phyloP scores from a whole-genome alignment of 2,888 invertebrate species.

The Carterocephalus palaemon region DNA sequence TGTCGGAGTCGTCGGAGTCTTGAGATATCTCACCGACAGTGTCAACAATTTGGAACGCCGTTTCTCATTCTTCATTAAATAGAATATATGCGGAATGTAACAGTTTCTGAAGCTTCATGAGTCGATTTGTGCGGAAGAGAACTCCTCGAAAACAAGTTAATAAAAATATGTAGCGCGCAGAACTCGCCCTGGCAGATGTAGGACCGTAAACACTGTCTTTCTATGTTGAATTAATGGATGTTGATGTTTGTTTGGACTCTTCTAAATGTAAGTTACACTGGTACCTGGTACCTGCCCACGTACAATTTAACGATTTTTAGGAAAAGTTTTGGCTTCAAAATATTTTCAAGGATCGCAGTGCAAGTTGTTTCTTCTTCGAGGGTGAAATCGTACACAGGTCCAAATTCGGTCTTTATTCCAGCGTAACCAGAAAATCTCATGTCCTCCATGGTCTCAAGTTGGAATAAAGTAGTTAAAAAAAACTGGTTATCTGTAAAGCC shows the following conservation, averaged over 20 bases:
- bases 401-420: no score
- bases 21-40: slow-evolving; percentile 27
- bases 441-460: no score
- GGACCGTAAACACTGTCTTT: slow-evolving; percentile 13
- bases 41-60: slow-evolving; percentile 13
- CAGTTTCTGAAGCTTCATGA: slow-evolving; percentile 10
- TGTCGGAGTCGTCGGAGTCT: slow-evolving; percentile 31
- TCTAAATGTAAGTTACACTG: not conserved
- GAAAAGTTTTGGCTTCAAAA: no score
- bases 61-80: slow-evolving; percentile 22
- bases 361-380: no score
- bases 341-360: no score
- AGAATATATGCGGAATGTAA: slow-evolving; percentile 16
- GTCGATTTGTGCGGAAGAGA: slow-evolving; percentile 15
- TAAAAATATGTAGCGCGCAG: slow-evolving; percentile 14
- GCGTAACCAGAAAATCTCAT: no score
- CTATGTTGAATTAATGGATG: slow-evolving; percentile 13
- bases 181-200: slow-evolving; percentile 16
- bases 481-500: no score
- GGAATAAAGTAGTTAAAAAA: no score
- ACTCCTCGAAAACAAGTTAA: slow-evolving; percentile 18
- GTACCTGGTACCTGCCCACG: no score
- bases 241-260: slow-evolving; percentile 3
- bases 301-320: no score
- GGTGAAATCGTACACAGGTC: no score